Conservation (phyloP, 2,113 vertebrate genomes). For the Mustela nigripes region DNA sequence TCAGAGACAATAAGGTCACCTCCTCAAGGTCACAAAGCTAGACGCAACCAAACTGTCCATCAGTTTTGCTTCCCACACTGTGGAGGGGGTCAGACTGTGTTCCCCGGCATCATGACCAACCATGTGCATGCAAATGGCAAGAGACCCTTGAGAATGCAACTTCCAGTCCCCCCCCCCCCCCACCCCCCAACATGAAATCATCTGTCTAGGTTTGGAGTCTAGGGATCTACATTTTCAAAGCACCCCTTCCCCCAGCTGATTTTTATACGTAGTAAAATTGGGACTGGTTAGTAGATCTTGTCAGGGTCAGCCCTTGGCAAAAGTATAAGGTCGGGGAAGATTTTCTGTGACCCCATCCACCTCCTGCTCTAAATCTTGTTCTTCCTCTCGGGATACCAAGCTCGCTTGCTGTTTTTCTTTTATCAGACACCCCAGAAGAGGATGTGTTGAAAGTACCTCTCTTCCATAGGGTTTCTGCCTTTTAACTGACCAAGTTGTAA, state of each 20-base stretch:
- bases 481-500: not conserved
- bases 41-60: not conserved
- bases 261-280: slow-evolving; percentile 2
- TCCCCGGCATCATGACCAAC: not conserved
- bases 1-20: not conserved
- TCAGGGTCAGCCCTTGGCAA: not conserved
- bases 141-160: not conserved
- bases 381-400: not conserved
- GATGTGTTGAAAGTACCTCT: not conserved
- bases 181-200: not conserved
- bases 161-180: not conserved
- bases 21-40: not conserved
- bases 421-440: not conserved
- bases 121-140: rapidly evolving
- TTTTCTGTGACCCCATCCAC: not conserved
- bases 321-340: not conserved
- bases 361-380: not conserved
- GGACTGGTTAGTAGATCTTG: not conserved
- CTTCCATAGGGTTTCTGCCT: not conserved
- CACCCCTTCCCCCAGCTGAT: not conserved
- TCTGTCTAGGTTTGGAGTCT: not conserved
- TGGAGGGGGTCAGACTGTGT: not conserved
- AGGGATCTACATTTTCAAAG: slow-evolving; percentile 2
- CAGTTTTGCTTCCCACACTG: not conserved
- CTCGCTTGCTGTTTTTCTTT: not conserved